These are phyloP conservation scores for Falco columbarius DNA, from an alignment of 2,797 vertebrate species.

Conservation along the genomic window DNA sequence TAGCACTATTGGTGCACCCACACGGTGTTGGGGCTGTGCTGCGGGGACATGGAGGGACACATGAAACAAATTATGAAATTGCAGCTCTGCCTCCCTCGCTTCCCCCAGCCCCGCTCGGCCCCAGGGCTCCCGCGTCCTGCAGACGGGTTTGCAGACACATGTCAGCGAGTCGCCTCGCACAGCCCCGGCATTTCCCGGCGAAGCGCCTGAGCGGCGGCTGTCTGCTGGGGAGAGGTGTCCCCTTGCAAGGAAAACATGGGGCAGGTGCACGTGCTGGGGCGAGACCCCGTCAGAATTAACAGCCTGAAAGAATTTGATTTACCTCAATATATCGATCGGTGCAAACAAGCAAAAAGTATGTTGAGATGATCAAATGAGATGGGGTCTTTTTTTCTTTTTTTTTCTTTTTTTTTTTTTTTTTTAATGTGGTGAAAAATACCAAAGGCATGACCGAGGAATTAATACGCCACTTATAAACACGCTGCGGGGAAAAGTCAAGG, in stretches of 20 bases:
- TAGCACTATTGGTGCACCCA: accelerated
- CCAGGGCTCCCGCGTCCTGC: neutral
- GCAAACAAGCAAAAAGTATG: neutral
- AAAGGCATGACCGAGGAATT: neutral
- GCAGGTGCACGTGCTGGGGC: slow-evolving; percentile 47
- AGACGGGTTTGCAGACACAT: slow-evolving; percentile 22
- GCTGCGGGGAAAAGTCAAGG: neutral
- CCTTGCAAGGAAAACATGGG: slow-evolving; percentile 63
- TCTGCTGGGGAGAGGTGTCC: neutral
- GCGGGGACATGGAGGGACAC: neutral
- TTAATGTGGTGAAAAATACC: neutral
- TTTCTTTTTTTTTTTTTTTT: neutral
- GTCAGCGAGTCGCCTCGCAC: neutral
- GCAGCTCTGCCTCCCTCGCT: neutral
- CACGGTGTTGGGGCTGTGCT: neutral
- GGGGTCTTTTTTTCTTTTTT: neutral
- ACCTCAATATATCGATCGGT: neutral
- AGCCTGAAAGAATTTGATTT: slow-evolving; percentile 2
- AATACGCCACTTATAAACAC: slow-evolving; percentile 32
- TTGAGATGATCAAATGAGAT: neutral
- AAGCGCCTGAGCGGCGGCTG: neutral
- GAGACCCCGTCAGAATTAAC: neutral
- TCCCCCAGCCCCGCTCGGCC: neutral
- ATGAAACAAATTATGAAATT: neutral
- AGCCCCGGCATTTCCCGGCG: slow-evolving; percentile 25